Evolutionary conservation across 2,888 invertebrate genomes (phyloP).

Genomic region (Caenorhabditis sp.): DNA sequence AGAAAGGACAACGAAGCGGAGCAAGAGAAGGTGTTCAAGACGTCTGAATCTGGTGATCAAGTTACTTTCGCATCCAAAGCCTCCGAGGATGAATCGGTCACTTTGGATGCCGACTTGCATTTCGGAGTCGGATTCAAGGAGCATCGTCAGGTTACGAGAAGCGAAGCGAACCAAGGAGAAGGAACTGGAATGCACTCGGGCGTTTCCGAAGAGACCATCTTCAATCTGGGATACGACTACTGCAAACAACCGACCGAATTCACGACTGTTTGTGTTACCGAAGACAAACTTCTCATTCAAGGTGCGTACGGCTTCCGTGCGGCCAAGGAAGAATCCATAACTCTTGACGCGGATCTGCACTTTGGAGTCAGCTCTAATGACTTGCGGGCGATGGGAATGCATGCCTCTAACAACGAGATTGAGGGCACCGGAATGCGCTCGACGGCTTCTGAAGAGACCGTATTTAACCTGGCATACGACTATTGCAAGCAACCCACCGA

Average conservation of each 20-base stretch:
- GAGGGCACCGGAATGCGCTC: conserved; percentile 63
- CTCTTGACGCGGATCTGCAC: conserved; percentile 52
- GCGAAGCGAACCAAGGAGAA: conserved; percentile 53
- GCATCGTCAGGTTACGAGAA: conserved; percentile 28
- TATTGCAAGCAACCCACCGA: conserved; percentile 68
- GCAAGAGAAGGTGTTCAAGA: conserved; percentile 29
- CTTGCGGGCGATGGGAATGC: conserved; percentile 48
- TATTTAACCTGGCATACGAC: conserved; percentile 68
- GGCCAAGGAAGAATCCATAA: conserved; percentile 53
- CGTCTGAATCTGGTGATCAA: conserved; percentile 16
- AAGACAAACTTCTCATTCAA: conserved; percentile 50
- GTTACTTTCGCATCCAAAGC: conserved; percentile 30
- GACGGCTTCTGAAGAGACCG: conserved; percentile 65
- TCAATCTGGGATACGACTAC: conserved; percentile 67
- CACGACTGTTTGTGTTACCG: conserved; percentile 56
- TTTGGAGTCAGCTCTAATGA: conserved; percentile 43
- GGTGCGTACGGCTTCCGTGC: conserved; percentile 56
- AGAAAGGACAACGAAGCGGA: conserved; percentile 44
- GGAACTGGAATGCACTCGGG: conserved; percentile 61
- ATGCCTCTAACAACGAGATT: conserved; percentile 46
- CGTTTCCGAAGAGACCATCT: conserved; percentile 68
- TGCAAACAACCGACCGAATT: conserved; percentile 67
- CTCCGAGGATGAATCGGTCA: conserved; percentile 34
- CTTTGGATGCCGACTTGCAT: conserved; percentile 54
- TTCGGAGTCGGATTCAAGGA: conserved; percentile 43